Evolutionary conservation across 1,140 invertebrate genomes (phyloP).

Genomic region (Drosophila sturtevanti): DNA sequence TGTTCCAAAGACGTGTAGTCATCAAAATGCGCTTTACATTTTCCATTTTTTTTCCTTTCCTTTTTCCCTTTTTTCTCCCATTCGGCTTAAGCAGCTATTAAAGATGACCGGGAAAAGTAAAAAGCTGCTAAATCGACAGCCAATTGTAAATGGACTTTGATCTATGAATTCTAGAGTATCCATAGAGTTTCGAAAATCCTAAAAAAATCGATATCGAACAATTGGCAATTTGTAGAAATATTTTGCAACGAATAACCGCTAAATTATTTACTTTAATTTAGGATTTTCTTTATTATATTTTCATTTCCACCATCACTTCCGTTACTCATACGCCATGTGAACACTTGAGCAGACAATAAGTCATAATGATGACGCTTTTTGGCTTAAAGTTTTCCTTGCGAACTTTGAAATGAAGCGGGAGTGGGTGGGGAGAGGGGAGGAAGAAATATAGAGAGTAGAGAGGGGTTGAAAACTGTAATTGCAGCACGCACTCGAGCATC

Average conservation of each 20-base stretch:
- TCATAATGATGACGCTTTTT: conserved; percentile 58
- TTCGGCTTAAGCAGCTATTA: conserved; percentile 55
- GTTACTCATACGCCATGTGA: conserved; percentile 69
- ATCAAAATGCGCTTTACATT: conserved; percentile 63
- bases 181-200: too few species aligned
- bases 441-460: too few species aligned
- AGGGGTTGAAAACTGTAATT: conserved; percentile 44
- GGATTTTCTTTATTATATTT: too few species aligned
- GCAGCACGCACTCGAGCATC: conserved; percentile 63
- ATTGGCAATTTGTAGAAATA: background rate
- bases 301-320: conserved; percentile 38
- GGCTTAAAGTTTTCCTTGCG: conserved; percentile 4
- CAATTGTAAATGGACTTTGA: background rate
- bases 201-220: background rate
- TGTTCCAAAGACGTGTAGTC: conserved; percentile 54
- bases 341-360: conserved; percentile 63
- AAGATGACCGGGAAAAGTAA: background rate
- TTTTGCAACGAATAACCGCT: background rate
- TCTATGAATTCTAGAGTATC: too few species aligned
- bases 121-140: background rate
- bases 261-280: conserved; percentile 6
- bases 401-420: background rate
- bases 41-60: conserved; percentile 45
- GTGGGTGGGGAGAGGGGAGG: conserved; percentile 2
- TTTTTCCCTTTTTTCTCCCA: conserved; percentile 22